Evolutionary conservation across 1,140 invertebrate genomes (phyloP), one percentile per base, ranked within the genome.

Genomic region (Pachypeltis micranthus): DNA sequence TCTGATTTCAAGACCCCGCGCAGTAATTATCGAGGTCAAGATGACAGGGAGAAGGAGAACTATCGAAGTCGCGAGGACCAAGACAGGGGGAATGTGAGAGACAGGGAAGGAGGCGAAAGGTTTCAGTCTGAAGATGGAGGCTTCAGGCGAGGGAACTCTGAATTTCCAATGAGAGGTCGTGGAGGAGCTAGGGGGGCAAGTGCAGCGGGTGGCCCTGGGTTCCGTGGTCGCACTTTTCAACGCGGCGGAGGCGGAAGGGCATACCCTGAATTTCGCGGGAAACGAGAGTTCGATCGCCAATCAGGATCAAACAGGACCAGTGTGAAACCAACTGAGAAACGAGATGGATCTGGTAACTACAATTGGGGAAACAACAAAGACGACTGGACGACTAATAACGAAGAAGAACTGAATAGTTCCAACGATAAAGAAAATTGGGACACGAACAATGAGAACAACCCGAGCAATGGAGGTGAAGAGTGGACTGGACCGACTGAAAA

Each of bases 271-370:
- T 44, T 24, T 2, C 44, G 60, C n/a, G 1, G 19, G 44, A 93
- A 93, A 76, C 82, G 91, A 44, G 92, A 96, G 77, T 96, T 91
- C 75, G 93, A 96, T 76, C 83, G 93, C 66, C 90, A 95, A 75
- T 94, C 91, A 71, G 92, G 93, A 67, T 93, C 90, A 59, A 91
- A 95, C 72, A 93, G 89, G 79, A 94, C 90, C 74, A 91, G 93
- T 71, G 85, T 96, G 59, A 96, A 96, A 78, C 81, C 91, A 64
- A 80, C 93, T 67, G 93, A 96, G 71, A 96, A 96, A 77, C 85
- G 89, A 68, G 93, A 96, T 72, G 93, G 93, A 72, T 87, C 82
- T 78, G 93, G 93, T 63, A 85, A 90, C 69, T 90, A 93, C 76
- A 96, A 96, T 75, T 96, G 94, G 93, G 93, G 93, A 69, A 57